A percentile compares a stretch with the other conserved stretches of the same genome.
phyloP scores from a whole-genome alignment of 2,888 invertebrate genomes.

The Cartodere bifasciata region DNA sequence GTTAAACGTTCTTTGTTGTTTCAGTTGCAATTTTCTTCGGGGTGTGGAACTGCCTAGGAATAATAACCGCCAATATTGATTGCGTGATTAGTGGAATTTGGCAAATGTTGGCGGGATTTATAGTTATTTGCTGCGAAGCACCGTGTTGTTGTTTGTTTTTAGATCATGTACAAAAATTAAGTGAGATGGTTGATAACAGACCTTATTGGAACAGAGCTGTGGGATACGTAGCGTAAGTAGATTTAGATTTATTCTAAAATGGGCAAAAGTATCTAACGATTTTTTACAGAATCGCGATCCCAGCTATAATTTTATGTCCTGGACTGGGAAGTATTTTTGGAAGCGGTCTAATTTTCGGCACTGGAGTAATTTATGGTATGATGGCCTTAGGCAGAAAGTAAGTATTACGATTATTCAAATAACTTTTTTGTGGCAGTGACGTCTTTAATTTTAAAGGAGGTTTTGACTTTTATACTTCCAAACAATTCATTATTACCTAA shows the following conservation, averaged over 20 bases:
- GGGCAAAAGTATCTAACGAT: neutral
- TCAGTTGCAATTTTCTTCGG: conserved; percentile 78
- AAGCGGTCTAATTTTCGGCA: conserved; percentile 75
- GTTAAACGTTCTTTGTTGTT: conserved; percentile 24
- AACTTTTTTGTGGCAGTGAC: too few species aligned
- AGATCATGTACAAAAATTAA: conserved; percentile 81
- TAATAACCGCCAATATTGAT: conserved; percentile 46
- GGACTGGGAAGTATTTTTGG: conserved; percentile 70
- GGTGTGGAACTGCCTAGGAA: conserved; percentile 56
- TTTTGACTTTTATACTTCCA: too few species aligned
- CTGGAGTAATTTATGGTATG: conserved; percentile 84
- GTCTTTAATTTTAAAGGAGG: too few species aligned
- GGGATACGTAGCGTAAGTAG: conserved; percentile 70
- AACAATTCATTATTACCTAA: too few species aligned
- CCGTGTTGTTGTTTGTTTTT: conserved; percentile 96
- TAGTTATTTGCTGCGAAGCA: conserved; percentile 82
- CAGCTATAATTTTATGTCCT: conserved; percentile 67
- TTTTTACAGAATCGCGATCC: conserved; percentile 55
- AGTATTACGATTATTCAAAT: too few species aligned
- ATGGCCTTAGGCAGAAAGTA: conserved; percentile 93
- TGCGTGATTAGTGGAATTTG: conserved; percentile 70
- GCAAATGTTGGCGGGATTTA: conserved; percentile 82
- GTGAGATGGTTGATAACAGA: conserved; percentile 68
- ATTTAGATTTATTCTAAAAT: conserved; percentile 3
- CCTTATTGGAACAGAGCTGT: conserved; percentile 86